phyloP scores from a whole-genome alignment of 1,140 invertebrate species.

The Harlomillsia oculata region DNA sequence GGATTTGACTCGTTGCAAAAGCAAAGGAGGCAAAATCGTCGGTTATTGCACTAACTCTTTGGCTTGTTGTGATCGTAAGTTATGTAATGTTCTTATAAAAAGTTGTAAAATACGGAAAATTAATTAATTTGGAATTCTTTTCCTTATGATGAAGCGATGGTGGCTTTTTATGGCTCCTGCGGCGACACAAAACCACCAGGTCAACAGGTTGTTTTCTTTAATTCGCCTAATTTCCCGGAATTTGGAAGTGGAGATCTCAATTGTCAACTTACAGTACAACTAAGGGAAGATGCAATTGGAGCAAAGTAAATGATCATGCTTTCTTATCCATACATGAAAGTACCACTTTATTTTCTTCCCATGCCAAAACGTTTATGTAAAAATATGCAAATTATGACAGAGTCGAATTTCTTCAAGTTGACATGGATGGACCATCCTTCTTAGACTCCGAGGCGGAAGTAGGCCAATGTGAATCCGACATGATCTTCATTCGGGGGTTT shows the following conservation, averaged over 20 bases:
- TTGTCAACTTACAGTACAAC: constrained; percentile 13
- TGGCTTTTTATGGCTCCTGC: constrained; percentile 7
- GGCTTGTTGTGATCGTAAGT: constrained; percentile 22
- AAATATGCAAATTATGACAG: not conserved
- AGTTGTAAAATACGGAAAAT: not conserved
- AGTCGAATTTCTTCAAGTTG: constrained; percentile 17
- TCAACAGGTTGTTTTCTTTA: constrained; percentile 7
- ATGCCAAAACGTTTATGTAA: not conserved
- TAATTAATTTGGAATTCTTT: not conserved
- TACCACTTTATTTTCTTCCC: too few relatives aligned
- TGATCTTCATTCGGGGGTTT: constrained; percentile 24
- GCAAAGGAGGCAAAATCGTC: constrained; percentile 22
- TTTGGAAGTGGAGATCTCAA: constrained; percentile 9
- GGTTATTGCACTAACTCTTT: constrained; percentile 18
- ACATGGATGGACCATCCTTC: constrained; percentile 22
- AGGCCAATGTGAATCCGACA: constrained; percentile 21
- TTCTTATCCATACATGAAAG: too few relatives aligned
- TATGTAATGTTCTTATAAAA: not conserved
- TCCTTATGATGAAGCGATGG: constrained; percentile 1
- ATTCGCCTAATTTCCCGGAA: constrained; percentile 15
- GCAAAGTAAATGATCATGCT: not conserved
- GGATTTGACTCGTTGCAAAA: constrained; percentile 4
- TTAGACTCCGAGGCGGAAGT: not conserved
- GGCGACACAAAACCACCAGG: constrained; percentile 12
- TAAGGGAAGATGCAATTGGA: constrained; percentile 9